Evolutionary conservation across 2,113 vertebrate genomes (phyloP), one percentile per base, ranked within the genome.

Genomic region (Pogonocichla stellata): DNA sequence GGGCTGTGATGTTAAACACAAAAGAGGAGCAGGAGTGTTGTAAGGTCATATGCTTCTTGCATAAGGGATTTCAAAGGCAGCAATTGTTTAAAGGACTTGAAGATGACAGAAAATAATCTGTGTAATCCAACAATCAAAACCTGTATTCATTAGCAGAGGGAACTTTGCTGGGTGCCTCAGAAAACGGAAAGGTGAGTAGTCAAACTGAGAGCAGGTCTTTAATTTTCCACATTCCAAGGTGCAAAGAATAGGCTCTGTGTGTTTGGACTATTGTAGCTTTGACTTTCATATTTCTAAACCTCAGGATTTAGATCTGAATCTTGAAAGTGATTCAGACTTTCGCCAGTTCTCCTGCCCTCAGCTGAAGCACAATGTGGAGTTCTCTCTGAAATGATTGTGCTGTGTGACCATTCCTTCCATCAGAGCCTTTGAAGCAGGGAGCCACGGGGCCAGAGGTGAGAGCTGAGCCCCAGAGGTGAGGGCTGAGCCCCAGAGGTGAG

Each of bases 391-490:
- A 95, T 96, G 95, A 97, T 95, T 87, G 96, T 84, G 86, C 47
- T 4, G 88, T 40, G 22, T 38, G 93, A 64, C 96, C 89, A 18
- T 60, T 61, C 54, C 78, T 77, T 79, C 38, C 43, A 43, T 86
- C 65, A 11, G 6, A 16, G 11, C n/a, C 94, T 98, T 96, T 97
- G 97, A 96, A 96, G 88, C 67, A 43, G 50, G 13, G 80, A 74
- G 85, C 94, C 66, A 74, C 8, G 48, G 53, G 58, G 95, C 97
- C 94, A 57, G 95, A 96, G 98, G 97, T 98, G 97, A 96, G 60
- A 33, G 82, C 75, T 73, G 85, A 80, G 91, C 67, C 94, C 86
- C 12, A 89, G 38, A 10, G 10, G 38, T 38, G 38, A 38, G 38
- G 10, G 38, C 38, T 38, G 38, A 38, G 38, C 38, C 10, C 38